Evolutionary conservation across 2,797 vertebrate genomes (phyloP), one percentile per base, ranked within the genome.

Genomic region (Siniperca scherzeri): DNA sequence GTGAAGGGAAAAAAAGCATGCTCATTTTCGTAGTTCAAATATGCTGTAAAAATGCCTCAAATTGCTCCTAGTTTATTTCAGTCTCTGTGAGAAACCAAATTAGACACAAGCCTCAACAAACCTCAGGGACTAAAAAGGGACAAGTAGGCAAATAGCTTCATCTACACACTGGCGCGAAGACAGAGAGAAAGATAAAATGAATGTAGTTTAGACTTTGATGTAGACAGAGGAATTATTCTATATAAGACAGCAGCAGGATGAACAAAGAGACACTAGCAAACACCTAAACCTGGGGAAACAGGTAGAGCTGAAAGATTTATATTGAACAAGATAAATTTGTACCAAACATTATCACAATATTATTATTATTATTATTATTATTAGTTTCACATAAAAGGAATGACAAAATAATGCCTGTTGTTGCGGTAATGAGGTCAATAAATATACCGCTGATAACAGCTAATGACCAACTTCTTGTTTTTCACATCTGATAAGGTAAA

Each of bases 41-140:
- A 89, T 84, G 86, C 83, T 71, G 78, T 91, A 87, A 91, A 94
- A 90, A 88, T 82, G 84, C 90, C 88, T 91, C 83, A 84, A 91
- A 94, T 85, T 88, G 78, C 87, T 85, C 81, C 62, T 10, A 42
- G 91, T 91, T 91, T 94, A 92, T 95, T 94, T 95, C 76, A 71
- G 83, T 85, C 88, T 86, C 81, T 78, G 86, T 86, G 82, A 88
- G 83, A 89, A 92, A 87, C 92, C 65, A 90, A 93, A 93, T 90
- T 89, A 89, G 89, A 91, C 84, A 64, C 86, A 76, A 84, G 81
- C 75, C 78, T 90, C 84, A 80, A 91, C 80, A 88, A 89, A 93
- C 90, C 83, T 91, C 76, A 83, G 48, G 30, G 52, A 77, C 76
- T 69, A 82, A 92, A 92, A 92, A 50, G 80, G 74, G 87, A 91